phyloP scores from a whole-genome alignment of 2,888 invertebrate genomes.

The Caradrina clavipalpis region DNA sequence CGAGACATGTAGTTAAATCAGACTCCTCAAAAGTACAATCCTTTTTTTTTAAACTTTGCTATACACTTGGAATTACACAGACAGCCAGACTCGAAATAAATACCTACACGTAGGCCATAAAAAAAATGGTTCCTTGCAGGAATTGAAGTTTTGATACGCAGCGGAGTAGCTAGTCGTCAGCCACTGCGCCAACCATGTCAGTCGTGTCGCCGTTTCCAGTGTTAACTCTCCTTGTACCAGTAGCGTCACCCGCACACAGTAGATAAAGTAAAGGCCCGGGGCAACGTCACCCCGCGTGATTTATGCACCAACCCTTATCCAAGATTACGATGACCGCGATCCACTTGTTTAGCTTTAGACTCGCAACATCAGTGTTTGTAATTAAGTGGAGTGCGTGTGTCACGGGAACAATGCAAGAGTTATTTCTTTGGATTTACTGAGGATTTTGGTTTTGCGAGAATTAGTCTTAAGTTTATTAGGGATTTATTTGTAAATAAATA shows the following conservation, averaged over 20 bases:
- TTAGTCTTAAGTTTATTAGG: constrained; percentile 3
- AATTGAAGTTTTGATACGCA: too few relatives aligned
- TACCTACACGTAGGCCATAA: too few relatives aligned
- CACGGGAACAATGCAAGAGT: constrained; percentile 61
- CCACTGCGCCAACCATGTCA: too few relatives aligned
- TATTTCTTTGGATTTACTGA: constrained; percentile 45
- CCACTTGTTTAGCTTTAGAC: constrained; percentile 88
- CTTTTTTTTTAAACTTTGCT: too few relatives aligned
- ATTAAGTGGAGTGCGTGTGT: constrained; percentile 67
- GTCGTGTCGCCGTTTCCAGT: constrained; percentile 62
- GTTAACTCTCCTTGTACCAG: constrained; percentile 52
- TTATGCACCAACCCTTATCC: constrained; percentile 90
- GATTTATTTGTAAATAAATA: not conserved
- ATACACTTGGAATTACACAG: too few relatives aligned
- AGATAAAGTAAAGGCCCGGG: constrained; percentile 89
- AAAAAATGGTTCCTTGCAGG: too few relatives aligned
- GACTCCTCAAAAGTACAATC: too few relatives aligned
- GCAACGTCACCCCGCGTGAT: constrained; percentile 87
- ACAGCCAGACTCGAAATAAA: too few relatives aligned
- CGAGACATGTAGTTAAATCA: too few relatives aligned
- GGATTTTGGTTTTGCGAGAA: constrained; percentile 34
- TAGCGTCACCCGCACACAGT: constrained; percentile 89
- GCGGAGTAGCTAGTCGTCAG: too few relatives aligned
- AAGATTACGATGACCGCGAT: constrained; percentile 91
- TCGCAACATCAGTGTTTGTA: constrained; percentile 69